These are phyloP conservation scores for Daphoenositta chrysoptera DNA, from an alignment of 2,113 vertebrate species.

Conservation along the genomic window DNA sequence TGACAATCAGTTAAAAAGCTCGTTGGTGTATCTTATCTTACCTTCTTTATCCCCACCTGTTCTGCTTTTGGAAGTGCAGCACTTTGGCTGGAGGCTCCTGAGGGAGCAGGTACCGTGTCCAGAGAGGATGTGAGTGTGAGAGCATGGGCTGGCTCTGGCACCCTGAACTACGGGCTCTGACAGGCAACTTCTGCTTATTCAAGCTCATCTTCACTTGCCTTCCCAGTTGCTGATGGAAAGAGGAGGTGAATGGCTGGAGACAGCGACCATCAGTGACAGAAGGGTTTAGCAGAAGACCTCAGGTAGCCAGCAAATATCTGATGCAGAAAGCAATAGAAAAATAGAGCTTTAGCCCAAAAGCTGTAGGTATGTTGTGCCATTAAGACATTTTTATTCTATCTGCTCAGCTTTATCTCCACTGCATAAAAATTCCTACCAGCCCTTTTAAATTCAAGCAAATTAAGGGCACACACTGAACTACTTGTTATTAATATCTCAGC, in stretches of 20 bases:
- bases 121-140: neutral
- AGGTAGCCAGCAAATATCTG: neutral
- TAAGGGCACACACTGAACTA: constrained; percentile 8
- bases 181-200: neutral
- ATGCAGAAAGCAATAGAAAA: neutral
- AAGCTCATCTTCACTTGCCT: neutral
- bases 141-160: neutral
- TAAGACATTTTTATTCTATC: neutral
- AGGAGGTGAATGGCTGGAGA: neutral
- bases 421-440: neutral
- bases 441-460: constrained; percentile 22
- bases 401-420: neutral
- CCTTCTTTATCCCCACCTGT: neutral
- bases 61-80: neutral
- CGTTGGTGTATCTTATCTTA: neutral
- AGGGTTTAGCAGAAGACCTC: neutral
- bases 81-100: neutral
- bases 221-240: neutral
- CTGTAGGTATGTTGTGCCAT: neutral
- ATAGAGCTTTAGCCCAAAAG: neutral
- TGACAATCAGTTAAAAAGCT: neutral
- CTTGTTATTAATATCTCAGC: constrained; percentile 51
- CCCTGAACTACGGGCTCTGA: fast-evolving
- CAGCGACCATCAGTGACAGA: neutral
- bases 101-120: fast-evolving